These are phyloP conservation scores for Trachymyrmex cornetzi DNA, from an alignment of 1,140 invertebrate species.

Conservation along the genomic window DNA sequence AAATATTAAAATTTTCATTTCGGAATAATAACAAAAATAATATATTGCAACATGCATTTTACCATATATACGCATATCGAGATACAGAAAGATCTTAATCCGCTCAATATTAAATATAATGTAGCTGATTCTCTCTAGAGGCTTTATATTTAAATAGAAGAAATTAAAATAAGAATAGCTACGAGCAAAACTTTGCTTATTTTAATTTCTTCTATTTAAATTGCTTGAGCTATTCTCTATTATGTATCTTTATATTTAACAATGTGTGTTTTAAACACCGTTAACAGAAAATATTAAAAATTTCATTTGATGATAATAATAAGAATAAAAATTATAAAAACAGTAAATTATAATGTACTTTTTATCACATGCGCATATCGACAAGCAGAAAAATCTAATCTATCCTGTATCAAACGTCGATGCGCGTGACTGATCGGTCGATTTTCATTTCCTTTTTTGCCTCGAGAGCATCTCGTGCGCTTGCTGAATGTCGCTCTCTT, in stretches of 20 bases:
- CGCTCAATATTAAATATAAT: background rate
- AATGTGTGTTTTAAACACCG: background rate
- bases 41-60: background rate
- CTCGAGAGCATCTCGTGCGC: background rate
- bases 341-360: background rate
- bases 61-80: no score
- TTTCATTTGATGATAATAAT: background rate
- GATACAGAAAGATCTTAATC: background rate
- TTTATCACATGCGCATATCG: background rate
- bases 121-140: no score
- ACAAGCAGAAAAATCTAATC: background rate
- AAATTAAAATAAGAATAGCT: no score
- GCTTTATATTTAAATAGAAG: background rate
- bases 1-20: background rate
- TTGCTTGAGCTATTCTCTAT: no score
- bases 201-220: no score
- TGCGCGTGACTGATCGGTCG: background rate
- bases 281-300: slow-evolving; percentile 3
- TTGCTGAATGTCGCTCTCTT: slow-evolving; percentile 25
- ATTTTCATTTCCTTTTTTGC: slow-evolving; percentile 36
- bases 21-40: no score
- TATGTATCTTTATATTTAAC: background rate
- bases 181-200: no score
- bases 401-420: slow-evolving; percentile 11
- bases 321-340: background rate